Evolutionary conservation across 1,140 invertebrate genomes (phyloP).

Genomic region (Dendroctonus valens): DNA sequence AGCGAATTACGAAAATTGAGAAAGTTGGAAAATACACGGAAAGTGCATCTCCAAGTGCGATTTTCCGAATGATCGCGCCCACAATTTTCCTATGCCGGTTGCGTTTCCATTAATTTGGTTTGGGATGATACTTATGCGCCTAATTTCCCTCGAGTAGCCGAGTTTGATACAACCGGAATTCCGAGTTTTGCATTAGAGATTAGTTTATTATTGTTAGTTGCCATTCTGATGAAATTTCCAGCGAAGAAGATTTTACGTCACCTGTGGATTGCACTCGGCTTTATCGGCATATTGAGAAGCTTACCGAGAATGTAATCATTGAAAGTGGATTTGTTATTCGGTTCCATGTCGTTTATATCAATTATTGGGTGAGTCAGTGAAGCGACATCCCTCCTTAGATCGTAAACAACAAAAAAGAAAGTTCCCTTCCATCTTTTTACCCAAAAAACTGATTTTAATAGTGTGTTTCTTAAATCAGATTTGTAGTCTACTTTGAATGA

Average conservation of each 20-base stretch:
- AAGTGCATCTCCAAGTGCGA: constrained; percentile 24
- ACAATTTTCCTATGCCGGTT: constrained; percentile 24
- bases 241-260: constrained; percentile 16
- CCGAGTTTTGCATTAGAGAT: constrained; percentile 25
- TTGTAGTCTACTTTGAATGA: too few species aligned
- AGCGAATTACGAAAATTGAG: constrained; percentile 22
- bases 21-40: constrained; percentile 24
- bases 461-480: too few species aligned
- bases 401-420: too few species aligned
- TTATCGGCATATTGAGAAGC: not conserved
- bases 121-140: constrained; percentile 20
- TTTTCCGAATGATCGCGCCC: constrained; percentile 16
- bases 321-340: not conserved
- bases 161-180: constrained; percentile 21
- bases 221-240: constrained; percentile 22
- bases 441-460: too few species aligned
- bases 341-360: too few species aligned
- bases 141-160: constrained; percentile 26
- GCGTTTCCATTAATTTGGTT: constrained; percentile 27
- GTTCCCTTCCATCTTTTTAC: too few species aligned
- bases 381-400: too few species aligned
- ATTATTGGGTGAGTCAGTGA: too few species aligned
- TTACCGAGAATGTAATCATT: not conserved
- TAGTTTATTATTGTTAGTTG: constrained; percentile 27
- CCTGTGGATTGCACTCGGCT: constrained; percentile 14